These are phyloP conservation scores for Platyura marginata DNA, from an alignment of 1,140 invertebrate genomes.

Conservation along the genomic window DNA sequence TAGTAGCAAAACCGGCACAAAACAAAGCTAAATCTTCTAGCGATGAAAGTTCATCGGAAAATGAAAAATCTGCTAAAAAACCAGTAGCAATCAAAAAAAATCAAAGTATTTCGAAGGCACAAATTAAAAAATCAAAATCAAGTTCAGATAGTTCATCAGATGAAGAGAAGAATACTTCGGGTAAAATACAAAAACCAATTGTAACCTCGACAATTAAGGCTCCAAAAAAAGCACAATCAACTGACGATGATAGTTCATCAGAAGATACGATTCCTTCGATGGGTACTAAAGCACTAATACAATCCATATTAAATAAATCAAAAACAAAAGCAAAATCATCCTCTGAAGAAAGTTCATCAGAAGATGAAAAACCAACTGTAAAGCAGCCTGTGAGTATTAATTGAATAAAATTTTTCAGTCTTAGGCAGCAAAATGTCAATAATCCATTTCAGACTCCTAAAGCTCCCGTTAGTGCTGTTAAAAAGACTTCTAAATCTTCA, in stretches of 20 bases:
- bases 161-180: neutral
- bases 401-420: too few relatives aligned
- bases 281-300: too few relatives aligned
- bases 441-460: conserved; percentile 8
- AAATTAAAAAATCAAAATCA: neutral
- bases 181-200: conserved; percentile 1
- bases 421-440: conserved; percentile 2
- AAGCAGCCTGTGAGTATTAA: too few relatives aligned
- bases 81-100: neutral
- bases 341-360: conserved; percentile 2
- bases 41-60: conserved; percentile 13
- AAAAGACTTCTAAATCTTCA: too few relatives aligned
- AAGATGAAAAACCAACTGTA: conserved; percentile 4
- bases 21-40: conserved; percentile 2
- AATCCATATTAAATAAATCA: too few relatives aligned
- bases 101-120: neutral
- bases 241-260: conserved; percentile 5
- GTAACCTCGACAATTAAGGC: conserved; percentile 4
- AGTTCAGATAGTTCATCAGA: conserved; percentile 1
- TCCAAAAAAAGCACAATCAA: conserved; percentile 6
- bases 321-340: conserved; percentile 4
- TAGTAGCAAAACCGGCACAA: neutral
- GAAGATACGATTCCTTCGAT: too few relatives aligned
- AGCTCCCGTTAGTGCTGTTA: too few relatives aligned
- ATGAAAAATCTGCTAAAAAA: conserved; percentile 10